Conservation (phyloP, 2,113 vertebrate species). For the Takifugu bimaculatus region DNA sequence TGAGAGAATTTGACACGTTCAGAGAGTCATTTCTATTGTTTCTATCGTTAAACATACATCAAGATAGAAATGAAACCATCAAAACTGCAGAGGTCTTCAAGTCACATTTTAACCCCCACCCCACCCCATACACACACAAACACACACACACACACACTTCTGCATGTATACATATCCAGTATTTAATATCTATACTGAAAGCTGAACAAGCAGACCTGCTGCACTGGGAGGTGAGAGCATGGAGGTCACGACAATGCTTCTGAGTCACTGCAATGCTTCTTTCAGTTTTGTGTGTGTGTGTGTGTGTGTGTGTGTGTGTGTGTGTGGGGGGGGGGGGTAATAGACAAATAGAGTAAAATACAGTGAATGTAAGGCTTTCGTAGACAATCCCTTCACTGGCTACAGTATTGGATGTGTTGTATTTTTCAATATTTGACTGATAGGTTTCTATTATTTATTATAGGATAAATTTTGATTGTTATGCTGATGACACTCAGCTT, state of each 20-base stretch:
- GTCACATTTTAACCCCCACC: not conserved
- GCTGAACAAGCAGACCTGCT: not conserved
- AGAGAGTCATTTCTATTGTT: too few relatives aligned
- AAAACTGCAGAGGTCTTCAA: not conserved
- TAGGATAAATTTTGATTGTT: too few relatives aligned
- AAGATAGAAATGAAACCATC: too few relatives aligned
- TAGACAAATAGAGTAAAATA: not conserved
- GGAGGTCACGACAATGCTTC: constrained; percentile 27
- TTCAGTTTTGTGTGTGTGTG: constrained; percentile 11
- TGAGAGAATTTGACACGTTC: too few relatives aligned
- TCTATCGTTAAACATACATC: too few relatives aligned
- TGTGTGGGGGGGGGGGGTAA: not conserved
- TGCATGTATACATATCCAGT: not conserved
- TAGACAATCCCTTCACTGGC: too few relatives aligned
- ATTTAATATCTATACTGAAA: not conserved
- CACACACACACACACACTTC: constrained; percentile 5
- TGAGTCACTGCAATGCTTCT: constrained; percentile 39
- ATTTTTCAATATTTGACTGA: too few relatives aligned
- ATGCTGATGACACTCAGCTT: too few relatives aligned
- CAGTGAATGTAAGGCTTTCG: not conserved
- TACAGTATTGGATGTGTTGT: too few relatives aligned
- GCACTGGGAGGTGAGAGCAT: constrained; percentile 6
- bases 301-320: too few relatives aligned
- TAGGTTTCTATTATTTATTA: too few relatives aligned
- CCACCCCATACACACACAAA: not conserved